phyloP scores from a whole-genome alignment of 23 tunicate genomes.

The Halocynthia roretzi region DNA sequence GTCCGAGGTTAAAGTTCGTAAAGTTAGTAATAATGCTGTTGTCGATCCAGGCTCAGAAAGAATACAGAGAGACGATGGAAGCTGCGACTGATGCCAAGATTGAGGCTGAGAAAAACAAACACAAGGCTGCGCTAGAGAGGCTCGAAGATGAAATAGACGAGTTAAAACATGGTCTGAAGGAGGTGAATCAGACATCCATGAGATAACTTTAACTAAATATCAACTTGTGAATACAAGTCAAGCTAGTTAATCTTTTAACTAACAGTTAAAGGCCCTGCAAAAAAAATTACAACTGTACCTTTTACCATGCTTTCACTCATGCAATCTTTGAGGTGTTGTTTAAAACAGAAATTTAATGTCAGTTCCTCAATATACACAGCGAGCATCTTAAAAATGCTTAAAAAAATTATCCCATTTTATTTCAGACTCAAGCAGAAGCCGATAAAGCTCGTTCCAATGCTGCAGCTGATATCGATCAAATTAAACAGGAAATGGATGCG shows the following conservation, averaged over 20 bases:
- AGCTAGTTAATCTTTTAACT: no score
- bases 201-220: no score
- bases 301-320: background rate
- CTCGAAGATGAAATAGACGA: constrained; percentile 58
- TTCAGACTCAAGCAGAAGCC: constrained; percentile 71
- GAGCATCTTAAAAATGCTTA: no score
- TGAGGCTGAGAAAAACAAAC: constrained; percentile 71
- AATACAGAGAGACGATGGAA: constrained; percentile 84
- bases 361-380: no score
- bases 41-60: constrained; percentile 71
- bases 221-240: no score
- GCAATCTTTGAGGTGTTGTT: no score
- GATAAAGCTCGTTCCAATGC: constrained; percentile 41
- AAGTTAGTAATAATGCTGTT: background rate
- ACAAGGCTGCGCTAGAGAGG: constrained; percentile 36
- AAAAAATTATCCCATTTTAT: constrained; percentile 1
- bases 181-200: constrained; percentile 13
- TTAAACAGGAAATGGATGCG: constrained; percentile 46
- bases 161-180: constrained; percentile 39
- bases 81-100: constrained; percentile 84
- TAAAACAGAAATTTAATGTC: no score
- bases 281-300: background rate
- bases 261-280: background rate
- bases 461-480: constrained; percentile 42
- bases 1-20: no score